Evolutionary conservation across 1,140 invertebrate species (phyloP).

Genomic region (Kradibia gibbosae): DNA sequence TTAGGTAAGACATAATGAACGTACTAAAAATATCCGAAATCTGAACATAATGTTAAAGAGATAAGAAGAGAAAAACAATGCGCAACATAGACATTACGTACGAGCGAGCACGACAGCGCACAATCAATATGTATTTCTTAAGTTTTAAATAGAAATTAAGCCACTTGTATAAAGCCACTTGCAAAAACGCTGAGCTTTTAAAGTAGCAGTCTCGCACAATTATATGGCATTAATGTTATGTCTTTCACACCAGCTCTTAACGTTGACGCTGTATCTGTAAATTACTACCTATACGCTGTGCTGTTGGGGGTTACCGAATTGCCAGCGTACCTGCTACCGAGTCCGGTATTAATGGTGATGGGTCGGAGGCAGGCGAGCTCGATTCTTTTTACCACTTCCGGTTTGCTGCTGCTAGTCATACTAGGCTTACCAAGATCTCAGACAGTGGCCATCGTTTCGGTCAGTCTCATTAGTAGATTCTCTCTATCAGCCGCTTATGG

Average conservation of each 20-base stretch:
- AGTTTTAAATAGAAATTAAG: too few relatives aligned
- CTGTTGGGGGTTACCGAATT: slow-evolving; percentile 72
- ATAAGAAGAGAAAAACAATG: too few relatives aligned
- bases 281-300: slow-evolving; percentile 71
- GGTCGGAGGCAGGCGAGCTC: slow-evolving; percentile 68
- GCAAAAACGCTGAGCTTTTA: too few relatives aligned
- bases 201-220: too few relatives aligned
- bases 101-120: too few relatives aligned
- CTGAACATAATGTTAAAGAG: not conserved
- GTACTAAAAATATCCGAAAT: not conserved
- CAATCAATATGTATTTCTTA: too few relatives aligned
- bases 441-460: slow-evolving; percentile 63
- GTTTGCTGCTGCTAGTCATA: slow-evolving; percentile 68
- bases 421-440: slow-evolving; percentile 63
- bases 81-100: too few relatives aligned
- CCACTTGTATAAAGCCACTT: too few relatives aligned
- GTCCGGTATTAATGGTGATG: slow-evolving; percentile 67
- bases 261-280: slow-evolving; percentile 71
- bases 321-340: slow-evolving; percentile 72
- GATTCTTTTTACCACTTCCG: slow-evolving; percentile 68
- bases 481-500: slow-evolving; percentile 77
- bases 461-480: slow-evolving; percentile 77
- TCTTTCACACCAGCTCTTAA: slow-evolving; percentile 66
- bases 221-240: not conserved
- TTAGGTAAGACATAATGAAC: slow-evolving; percentile 55